These are phyloP conservation scores for Dicranocentrus wangi DNA, from an alignment of 2,888 invertebrate species.

Conservation along the genomic window DNA sequence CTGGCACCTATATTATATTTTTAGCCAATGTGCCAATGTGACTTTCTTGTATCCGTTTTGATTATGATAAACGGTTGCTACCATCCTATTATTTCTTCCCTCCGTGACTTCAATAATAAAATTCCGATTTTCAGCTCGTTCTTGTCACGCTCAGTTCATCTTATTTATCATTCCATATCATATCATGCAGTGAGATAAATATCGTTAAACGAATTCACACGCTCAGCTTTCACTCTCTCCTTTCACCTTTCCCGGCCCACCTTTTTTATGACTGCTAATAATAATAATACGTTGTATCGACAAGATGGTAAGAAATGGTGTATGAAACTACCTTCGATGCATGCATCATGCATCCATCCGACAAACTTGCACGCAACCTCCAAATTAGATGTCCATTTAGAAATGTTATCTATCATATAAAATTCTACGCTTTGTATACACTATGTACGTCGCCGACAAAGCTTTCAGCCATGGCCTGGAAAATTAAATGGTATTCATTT, in stretches of 20 bases:
- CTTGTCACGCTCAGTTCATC: no score
- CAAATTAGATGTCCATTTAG: constrained; percentile 55
- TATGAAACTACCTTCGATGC: neutral
- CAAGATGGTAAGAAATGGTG: neutral
- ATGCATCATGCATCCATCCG: neutral
- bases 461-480: constrained; percentile 38
- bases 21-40: no score
- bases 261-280: constrained; percentile 18
- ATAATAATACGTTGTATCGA: neutral
- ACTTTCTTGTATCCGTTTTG: no score
- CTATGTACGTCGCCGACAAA: constrained; percentile 20
- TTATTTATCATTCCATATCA: neutral
- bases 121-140: no score
- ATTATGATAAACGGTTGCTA: no score
- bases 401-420: constrained; percentile 30
- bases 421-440: neutral
- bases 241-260: neutral
- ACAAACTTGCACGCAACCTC: constrained; percentile 39
- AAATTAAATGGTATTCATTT: constrained; percentile 60
- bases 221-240: neutral
- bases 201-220: no score
- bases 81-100: neutral
- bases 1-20: no score
- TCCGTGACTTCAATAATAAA: no score
- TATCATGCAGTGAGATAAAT: neutral